Base-by-base conservation (phyloP, 2,113 vertebrate species). In the Tachycineta bicolor region DNA sequence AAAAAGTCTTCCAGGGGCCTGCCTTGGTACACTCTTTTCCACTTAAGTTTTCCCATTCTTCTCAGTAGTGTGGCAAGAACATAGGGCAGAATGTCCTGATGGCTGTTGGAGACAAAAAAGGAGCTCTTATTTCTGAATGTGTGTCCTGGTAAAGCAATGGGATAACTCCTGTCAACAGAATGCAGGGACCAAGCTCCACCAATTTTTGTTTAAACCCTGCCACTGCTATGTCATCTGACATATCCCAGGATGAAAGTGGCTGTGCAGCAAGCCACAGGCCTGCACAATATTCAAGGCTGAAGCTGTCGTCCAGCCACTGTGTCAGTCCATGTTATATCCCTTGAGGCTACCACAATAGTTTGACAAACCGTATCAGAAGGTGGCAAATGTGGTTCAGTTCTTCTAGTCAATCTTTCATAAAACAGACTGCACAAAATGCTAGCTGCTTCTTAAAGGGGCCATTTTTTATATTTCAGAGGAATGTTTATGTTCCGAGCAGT, bases 81-180 rank as follows among this genome's bases (percentile, higher is more conserved):
- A n/a, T 4, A 55, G 6, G 6, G 6, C 23, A n/a, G 17, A 63
- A 23, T 41, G n/a, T 29, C 60, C 37, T 77, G 29, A 29, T 50
- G 31, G 20, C 3, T 82, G 14, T 6, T 75, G 41, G 56, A 55
- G 28, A 26, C n/a, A 15, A 46, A 52, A 52, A 86, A 69, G 7
- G 10, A 52, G 2, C 14, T 60, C 19, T 5, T 50, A 29, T 63
- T 67, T 91, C 52, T 43, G 68, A 87, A 78, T 50, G 3, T 70
- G 21, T 43, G 8, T 39, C 22, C 41, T 39, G 6, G 8, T 53
- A 65, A 74, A 89, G 28, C 8, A 60, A 31, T 0, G 0, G 34
- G 59, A 12, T 14, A 77, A 20, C 12, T 73, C 11, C 29, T 52
- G 31, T 19, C 9, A 74, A 1, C 6, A 70, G 24, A 73, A 22